These are phyloP conservation scores for Linnaemya tessellans DNA, from an alignment of 2,888 invertebrate species.

Conservation along the genomic window DNA sequence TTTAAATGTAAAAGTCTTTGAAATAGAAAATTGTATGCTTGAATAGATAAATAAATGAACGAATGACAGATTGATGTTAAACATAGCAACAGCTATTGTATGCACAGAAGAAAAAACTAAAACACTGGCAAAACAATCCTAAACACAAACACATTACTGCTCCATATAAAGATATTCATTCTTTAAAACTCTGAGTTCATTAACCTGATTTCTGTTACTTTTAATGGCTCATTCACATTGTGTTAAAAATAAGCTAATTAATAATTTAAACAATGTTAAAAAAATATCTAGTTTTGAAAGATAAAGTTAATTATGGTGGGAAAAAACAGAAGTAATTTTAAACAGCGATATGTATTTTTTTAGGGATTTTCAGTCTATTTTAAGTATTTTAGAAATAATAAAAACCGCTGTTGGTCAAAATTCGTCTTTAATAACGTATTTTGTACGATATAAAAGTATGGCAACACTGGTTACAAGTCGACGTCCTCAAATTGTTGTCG, in stretches of 20 bases:
- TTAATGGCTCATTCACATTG: constrained; percentile 23
- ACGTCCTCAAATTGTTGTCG: too few relatives aligned
- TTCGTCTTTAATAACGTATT: too few relatives aligned
- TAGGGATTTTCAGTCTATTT: not conserved
- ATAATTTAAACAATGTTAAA: not conserved
- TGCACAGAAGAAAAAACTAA: constrained; percentile 3
- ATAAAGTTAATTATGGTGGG: not conserved
- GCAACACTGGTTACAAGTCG: not conserved
- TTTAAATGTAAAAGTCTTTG: constrained; percentile 38
- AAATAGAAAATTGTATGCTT: constrained; percentile 38
- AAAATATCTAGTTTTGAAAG: constrained; percentile 5
- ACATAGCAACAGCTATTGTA: not conserved
- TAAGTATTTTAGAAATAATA: too few relatives aligned
- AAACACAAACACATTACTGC: constrained; percentile 52
- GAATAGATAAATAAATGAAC: constrained; percentile 37
- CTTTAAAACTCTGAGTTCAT: constrained; percentile 35
- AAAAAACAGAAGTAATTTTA: not conserved
- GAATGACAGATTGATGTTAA: constrained; percentile 61
- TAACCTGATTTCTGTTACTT: constrained; percentile 38
- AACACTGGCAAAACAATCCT: constrained; percentile 40
- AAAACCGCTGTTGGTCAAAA: too few relatives aligned
- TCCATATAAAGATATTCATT: constrained; percentile 25
- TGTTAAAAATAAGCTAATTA: constrained; percentile 13
- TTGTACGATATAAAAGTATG: not conserved
- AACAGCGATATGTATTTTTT: not conserved